phyloP scores from a whole-genome alignment of 1,140 invertebrate species.

The Sitodiplosis mosellana region DNA sequence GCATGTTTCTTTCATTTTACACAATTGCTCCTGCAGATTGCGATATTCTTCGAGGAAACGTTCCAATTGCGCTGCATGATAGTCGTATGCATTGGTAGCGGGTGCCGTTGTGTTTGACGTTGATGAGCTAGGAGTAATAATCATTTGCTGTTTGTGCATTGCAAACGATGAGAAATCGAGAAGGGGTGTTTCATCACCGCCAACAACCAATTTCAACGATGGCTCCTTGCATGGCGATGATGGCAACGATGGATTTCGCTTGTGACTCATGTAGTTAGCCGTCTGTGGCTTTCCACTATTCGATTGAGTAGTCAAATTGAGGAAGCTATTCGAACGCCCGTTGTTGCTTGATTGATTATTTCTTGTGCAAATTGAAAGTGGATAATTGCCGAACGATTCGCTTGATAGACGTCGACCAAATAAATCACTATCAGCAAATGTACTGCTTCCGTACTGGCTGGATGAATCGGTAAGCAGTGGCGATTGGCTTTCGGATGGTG shows the following conservation, averaged over 20 bases:
- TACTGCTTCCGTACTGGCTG: conserved; percentile 24
- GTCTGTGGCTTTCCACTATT: neutral
- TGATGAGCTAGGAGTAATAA: neutral
- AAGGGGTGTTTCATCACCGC: conserved; percentile 18
- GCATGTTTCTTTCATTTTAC: conserved; percentile 56
- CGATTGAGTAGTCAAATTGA: conserved; percentile 17
- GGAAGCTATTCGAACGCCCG: conserved; percentile 20
- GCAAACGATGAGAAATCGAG: conserved; percentile 15
- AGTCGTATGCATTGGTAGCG: conserved; percentile 38
- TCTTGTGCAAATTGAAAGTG: conserved; percentile 2
- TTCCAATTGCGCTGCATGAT: conserved; percentile 54
- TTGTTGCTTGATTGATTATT: conserved; percentile 17
- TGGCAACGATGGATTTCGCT: conserved; percentile 15
- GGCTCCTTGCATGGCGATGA: conserved; percentile 16
- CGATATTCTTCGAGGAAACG: conserved; percentile 58
- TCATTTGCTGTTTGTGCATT: neutral
- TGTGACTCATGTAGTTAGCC: neutral
- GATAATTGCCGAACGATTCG: conserved; percentile 13
- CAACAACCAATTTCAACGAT: conserved; percentile 16
- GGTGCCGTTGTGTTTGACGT: conserved; percentile 4
- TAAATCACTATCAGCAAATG: conserved; percentile 12
- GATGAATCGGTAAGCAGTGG: conserved; percentile 33
- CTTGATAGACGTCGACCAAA: conserved; percentile 7
- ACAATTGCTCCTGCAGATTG: conserved; percentile 50
- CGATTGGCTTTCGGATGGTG: conserved; percentile 44